phyloP scores from a whole-genome alignment of 2,113 vertebrate genomes.

The Oncorhynchus mykiss region DNA sequence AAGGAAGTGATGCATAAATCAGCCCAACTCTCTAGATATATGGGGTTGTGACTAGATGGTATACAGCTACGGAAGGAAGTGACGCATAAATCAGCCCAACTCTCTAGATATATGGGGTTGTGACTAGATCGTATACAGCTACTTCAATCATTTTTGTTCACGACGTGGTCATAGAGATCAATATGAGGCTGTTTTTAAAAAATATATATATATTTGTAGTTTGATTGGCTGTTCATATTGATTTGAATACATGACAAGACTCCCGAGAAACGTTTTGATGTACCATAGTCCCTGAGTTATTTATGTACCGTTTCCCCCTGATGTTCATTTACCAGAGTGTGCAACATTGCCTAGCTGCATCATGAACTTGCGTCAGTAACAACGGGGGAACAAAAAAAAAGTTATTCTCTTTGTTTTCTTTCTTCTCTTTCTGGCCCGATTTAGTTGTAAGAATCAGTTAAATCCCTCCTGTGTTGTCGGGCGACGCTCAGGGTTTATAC shows the following conservation, averaged over 20 bases:
- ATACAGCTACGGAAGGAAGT: too few relatives aligned
- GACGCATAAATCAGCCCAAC: too few relatives aligned
- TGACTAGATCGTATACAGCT: too few relatives aligned
- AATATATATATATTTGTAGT: too few relatives aligned
- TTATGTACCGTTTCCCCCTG: background rate
- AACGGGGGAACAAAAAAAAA: background rate
- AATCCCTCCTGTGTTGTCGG: slow-evolving; percentile 41
- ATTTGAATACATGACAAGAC: background rate
- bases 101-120: too few relatives aligned
- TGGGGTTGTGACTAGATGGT: too few relatives aligned
- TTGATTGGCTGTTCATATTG: too few relatives aligned
- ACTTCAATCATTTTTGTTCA: too few relatives aligned
- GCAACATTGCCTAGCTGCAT: slow-evolving; percentile 38
- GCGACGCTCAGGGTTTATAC: slow-evolving; percentile 22
- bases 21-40: too few relatives aligned
- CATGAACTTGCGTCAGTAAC: slow-evolving; percentile 40
- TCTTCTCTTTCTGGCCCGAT: background rate
- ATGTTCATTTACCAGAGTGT: slow-evolving; percentile 13
- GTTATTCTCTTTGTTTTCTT: background rate
- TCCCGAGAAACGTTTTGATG: too few relatives aligned
- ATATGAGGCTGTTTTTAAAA: background rate
- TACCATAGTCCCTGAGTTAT: too few relatives aligned
- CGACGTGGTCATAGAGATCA: background rate
- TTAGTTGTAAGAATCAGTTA: background rate
- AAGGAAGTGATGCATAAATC: too few relatives aligned